Base-by-base conservation (phyloP, 1,140 invertebrate species). In the Bombus vancouverensis region DNA sequence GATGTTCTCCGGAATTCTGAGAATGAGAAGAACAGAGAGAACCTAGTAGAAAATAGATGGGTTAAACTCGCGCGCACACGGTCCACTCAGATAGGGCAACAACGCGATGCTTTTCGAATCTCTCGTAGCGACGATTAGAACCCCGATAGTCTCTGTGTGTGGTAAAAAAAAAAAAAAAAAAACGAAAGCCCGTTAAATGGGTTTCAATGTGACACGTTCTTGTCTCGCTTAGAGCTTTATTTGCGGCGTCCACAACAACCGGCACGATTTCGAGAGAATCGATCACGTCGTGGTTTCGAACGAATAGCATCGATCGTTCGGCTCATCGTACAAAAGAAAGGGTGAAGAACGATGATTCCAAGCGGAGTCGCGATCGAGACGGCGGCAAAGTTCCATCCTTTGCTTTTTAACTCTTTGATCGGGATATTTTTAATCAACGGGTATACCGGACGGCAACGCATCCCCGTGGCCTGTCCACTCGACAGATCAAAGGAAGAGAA, bases 371-470 rank as follows among this genome's bases (percentile, higher is more conserved):
- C 57, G 80, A 75, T 83, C 59, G 57, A 75, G 59, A 47, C 65
- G 65, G 32, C 75, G 75, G 34, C 44, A 37, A 71, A 78, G 65
- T 71, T 71, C 65, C 65, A 34, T 59, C 44, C 71, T 47, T 28
- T 70, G 81, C 15, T 85, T 85, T 85, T 85, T 65, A 80, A 79
- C 83, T 79, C 83, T 85, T 85, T 80, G 83, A 85, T 85, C 83
- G 83, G 53, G 68, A 85, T 80, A 85, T 85, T 85, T 85, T 85
- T 85, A 85, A 85, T 85, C 83, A 85, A 80, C 83, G 83, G 66
- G 76, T 85, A 85, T 80, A 72, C 42, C 39, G 18, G 66, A 15
- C 32, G 12, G n/a, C 66, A 57, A 71, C 76, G 76, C 53, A 80
- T 80, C 83, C 68, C 76, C 66, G 53, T 68, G 75, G 65, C 82